Percentiles rank a stretch among this genome's conserved stretches.
These are phyloP conservation scores for Zosterops lateralis DNA, from an alignment of 2,113 vertebrate species.

Conservation along the genomic window DNA sequence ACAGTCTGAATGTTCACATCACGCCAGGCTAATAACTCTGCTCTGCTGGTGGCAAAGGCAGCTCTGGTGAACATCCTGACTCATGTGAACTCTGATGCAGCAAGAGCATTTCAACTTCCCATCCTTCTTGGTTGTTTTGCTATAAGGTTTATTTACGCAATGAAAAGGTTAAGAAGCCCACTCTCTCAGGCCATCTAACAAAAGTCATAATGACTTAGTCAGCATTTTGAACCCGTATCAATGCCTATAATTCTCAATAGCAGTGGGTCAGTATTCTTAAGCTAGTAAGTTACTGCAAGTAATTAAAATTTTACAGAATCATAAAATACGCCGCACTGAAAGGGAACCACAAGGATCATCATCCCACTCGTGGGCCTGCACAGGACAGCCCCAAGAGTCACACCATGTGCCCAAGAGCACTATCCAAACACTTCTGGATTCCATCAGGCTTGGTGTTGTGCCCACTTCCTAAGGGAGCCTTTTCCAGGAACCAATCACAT, in stretches of 20 bases:
- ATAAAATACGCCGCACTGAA: not conserved
- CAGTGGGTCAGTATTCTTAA: not conserved
- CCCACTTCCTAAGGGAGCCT: not conserved
- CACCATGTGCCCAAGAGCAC: accelerated
- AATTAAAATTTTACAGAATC: not conserved
- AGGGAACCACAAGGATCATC: not conserved
- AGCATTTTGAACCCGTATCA: not conserved
- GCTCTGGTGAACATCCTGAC: not conserved
- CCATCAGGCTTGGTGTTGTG: not conserved
- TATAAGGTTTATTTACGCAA: not conserved
- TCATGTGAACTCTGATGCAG: not conserved
- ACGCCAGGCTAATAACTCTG: accelerated
- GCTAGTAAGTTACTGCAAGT: not conserved
- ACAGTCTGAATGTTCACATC: not conserved
- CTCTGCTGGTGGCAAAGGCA: not conserved
- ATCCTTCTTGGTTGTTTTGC: not conserved
- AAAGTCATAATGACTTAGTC: not conserved
- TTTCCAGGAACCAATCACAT: not conserved
- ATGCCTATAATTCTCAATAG: not conserved
- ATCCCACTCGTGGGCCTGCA: not conserved
- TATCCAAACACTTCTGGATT: not conserved
- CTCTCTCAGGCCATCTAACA: not conserved
- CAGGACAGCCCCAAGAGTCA: not conserved
- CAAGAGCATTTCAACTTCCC: not conserved
- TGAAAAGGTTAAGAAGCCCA: not conserved